Evolutionary conservation across 2,888 invertebrate species (phyloP).

Genomic region (Polyommatus icarus): DNA sequence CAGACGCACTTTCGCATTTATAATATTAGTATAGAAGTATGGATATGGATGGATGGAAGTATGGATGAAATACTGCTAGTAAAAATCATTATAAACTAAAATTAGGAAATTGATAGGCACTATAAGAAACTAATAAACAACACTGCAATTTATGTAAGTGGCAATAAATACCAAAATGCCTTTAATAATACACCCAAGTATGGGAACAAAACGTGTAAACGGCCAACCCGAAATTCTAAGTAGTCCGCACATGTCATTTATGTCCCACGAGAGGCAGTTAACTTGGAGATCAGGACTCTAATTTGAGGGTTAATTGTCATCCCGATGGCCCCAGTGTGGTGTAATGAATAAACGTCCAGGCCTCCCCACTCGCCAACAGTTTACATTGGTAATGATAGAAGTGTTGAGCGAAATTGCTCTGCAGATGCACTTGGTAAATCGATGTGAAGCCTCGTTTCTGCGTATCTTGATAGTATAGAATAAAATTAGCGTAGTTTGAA

Average conservation of each 20-base stretch:
- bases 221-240: constrained; percentile 36
- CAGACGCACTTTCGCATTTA: no score
- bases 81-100: neutral
- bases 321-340: constrained; percentile 60
- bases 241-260: constrained; percentile 57
- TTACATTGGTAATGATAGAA: constrained; percentile 11
- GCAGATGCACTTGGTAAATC: neutral
- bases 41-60: no score
- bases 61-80: neutral
- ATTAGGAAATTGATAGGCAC: neutral
- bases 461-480: neutral
- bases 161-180: constrained; percentile 16
- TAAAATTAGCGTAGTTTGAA: no score
- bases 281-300: constrained; percentile 57
- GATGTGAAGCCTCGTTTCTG: neutral
- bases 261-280: constrained; percentile 64
- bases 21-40: no score
- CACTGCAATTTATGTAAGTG: constrained; percentile 10
- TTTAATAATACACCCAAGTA: constrained; percentile 26
- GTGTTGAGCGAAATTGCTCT: neutral
- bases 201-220: constrained; percentile 26
- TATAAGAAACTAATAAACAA: neutral
- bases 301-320: constrained; percentile 70
- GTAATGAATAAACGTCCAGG: constrained; percentile 67
- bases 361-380: constrained; percentile 42